Conservation (phyloP, 2,797 vertebrate species). For the Neosalanx taihuensis region DNA sequence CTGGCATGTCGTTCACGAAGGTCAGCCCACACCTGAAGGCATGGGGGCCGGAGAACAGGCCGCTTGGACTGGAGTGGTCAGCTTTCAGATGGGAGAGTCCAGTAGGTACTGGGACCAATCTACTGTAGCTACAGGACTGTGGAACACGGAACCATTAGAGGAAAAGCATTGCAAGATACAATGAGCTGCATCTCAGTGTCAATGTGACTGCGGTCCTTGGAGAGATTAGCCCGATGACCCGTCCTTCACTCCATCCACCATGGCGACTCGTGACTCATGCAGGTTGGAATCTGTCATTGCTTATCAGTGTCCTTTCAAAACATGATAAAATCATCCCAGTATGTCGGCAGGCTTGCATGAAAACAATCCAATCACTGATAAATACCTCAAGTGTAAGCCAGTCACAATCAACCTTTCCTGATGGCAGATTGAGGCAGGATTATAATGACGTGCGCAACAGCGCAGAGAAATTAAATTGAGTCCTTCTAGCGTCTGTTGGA, state of each 20-base stretch:
- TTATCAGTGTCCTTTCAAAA: background rate
- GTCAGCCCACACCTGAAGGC: conserved; percentile 64
- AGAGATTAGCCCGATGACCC: background rate
- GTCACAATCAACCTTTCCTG: background rate
- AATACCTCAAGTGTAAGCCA: background rate
- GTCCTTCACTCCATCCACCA: background rate
- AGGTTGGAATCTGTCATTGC: background rate
- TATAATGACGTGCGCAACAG: background rate
- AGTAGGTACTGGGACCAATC: background rate
- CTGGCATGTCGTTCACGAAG: conserved; percentile 63
- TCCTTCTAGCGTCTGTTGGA: background rate
- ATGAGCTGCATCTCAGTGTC: too few species aligned
- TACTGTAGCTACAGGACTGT: too few species aligned
- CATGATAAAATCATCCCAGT: background rate
- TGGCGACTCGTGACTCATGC: background rate
- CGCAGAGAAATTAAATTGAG: background rate
- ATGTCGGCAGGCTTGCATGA: background rate
- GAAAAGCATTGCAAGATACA: too few species aligned
- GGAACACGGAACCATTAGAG: too few species aligned
- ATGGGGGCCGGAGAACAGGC: conserved; percentile 33
- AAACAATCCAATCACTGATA: background rate
- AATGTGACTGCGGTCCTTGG: background rate
- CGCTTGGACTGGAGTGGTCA: conserved; percentile 22
- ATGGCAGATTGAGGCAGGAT: background rate
- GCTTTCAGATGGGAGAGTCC: background rate